Percentiles rank a stretch among this genome's conserved stretches.
phyloP scores from a whole-genome alignment of 2,888 invertebrate genomes.

The Coelopa pilipes region DNA sequence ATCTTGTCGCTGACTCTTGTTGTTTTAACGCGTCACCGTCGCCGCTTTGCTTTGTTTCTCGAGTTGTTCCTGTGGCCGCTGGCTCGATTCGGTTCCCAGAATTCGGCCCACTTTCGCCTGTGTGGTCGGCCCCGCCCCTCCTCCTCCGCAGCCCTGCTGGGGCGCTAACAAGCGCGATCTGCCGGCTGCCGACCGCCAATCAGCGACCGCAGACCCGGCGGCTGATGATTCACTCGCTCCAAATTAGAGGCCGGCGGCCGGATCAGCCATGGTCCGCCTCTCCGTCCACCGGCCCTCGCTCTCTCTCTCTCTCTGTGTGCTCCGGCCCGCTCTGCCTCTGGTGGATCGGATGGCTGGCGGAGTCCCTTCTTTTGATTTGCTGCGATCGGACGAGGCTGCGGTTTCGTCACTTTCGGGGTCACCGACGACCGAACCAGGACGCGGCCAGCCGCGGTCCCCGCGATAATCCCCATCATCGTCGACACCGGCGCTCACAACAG shows the following conservation, averaged over 20 bases:
- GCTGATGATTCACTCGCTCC: not conserved
- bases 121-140: not conserved
- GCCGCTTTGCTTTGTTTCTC: not conserved
- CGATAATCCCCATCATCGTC: not conserved
- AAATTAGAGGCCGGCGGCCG: conserved; percentile 9
- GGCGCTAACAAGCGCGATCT: too few species aligned
- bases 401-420: conserved; percentile 17
- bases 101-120: not conserved
- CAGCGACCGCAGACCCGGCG: not conserved
- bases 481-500: not conserved
- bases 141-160: too few species aligned
- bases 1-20: too few species aligned
- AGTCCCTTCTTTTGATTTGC: conserved; percentile 10
- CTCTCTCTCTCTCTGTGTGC: not conserved
- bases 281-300: too few species aligned
- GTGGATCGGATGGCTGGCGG: not conserved
- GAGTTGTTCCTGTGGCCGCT: too few species aligned
- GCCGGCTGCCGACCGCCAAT: not conserved
- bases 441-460: too few species aligned
- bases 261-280: too few species aligned
- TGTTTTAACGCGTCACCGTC: too few species aligned
- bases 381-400: not conserved
- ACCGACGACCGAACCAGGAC: not conserved
- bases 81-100: not conserved
- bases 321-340: not conserved